Evolutionary conservation across 2,797 vertebrate genomes (phyloP).

Genomic region (Mastacembelus armatus): DNA sequence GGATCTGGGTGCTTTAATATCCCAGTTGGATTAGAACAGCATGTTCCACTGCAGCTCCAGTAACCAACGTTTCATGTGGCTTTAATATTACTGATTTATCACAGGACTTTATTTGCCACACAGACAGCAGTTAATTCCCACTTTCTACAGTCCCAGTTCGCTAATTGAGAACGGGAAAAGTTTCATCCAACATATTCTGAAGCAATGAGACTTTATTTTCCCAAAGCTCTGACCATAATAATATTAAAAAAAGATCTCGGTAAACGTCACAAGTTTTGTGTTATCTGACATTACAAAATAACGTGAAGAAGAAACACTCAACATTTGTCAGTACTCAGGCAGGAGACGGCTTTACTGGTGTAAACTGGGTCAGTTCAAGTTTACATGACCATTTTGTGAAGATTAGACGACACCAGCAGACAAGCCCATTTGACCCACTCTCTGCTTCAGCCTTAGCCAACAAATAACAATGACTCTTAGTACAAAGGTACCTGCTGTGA

Average conservation of each 20-base stretch:
- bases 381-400: conserved; percentile 16
- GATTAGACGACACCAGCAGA: not conserved
- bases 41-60: conserved; percentile 68
- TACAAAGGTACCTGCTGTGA: not conserved
- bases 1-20: conserved; percentile 46
- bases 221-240: not conserved
- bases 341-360: not conserved
- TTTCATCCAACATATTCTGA: not conserved
- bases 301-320: not conserved
- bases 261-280: not conserved
- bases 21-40: conserved; percentile 59
- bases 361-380: conserved; percentile 19
- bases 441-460: not conserved
- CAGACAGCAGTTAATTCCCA: conserved; percentile 7
- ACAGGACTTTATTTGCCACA: conserved; percentile 27
- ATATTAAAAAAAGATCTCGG: not conserved
- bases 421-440: not conserved
- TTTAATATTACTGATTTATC: conserved; percentile 54
- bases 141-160: not conserved
- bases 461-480: not conserved
- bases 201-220: not conserved
- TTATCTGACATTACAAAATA: conserved; percentile 10
- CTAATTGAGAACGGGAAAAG: not conserved
- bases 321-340: not conserved
- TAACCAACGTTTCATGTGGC: conserved; percentile 50